These are phyloP conservation scores for Anniella stebbinsi DNA, from an alignment of 2,797 vertebrate genomes.

Conservation along the genomic window DNA sequence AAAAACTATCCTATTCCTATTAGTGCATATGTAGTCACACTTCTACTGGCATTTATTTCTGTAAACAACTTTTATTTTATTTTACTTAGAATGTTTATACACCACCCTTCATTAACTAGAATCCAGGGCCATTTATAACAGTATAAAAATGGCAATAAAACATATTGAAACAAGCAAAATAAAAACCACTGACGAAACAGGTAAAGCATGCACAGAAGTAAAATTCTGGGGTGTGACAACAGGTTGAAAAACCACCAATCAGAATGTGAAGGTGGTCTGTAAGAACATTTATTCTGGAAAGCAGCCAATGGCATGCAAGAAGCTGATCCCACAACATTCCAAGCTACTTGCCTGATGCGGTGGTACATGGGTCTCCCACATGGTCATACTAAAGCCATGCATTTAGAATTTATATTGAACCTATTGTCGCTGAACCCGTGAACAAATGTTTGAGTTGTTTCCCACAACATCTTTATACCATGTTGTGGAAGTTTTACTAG, in stretches of 20 bases:
- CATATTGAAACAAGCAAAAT: not conserved
- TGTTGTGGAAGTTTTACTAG: not conserved
- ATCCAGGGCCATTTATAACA: not conserved
- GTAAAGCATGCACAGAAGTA: not conserved
- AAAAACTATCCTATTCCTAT: not conserved
- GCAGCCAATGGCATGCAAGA: not conserved
- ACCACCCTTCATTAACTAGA: not conserved
- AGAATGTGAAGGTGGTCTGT: not conserved
- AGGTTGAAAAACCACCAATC: not conserved
- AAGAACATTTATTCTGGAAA: not conserved
- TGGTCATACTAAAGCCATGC: not conserved
- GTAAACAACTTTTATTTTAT: not conserved
- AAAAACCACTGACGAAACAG: not conserved
- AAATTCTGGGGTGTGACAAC: not conserved
- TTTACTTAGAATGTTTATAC: not conserved
- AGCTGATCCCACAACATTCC: not conserved
- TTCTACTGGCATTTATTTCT: not conserved
- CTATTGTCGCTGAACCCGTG: not conserved
- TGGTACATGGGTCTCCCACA: not conserved
- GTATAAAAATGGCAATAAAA: not conserved
- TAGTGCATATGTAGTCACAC: not conserved
- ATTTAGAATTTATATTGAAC: not conserved
- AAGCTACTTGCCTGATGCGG: not conserved
- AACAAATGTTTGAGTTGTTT: not conserved
- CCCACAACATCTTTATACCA: not conserved